phyloP scores from a whole-genome alignment of 2,113 vertebrate species.

The Apteryx mantelli region DNA sequence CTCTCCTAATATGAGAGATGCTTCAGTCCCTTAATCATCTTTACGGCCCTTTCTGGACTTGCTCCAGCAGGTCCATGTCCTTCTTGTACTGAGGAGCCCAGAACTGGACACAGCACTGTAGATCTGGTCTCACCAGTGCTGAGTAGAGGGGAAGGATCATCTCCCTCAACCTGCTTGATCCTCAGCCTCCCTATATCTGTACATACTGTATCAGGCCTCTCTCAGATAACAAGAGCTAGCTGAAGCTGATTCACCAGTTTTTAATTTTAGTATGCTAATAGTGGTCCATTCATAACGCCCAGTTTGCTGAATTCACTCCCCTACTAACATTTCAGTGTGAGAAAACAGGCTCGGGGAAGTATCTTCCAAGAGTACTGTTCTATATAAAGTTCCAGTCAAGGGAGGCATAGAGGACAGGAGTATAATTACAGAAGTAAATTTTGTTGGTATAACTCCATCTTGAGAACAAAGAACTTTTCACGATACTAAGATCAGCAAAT shows the following conservation, averaged over 20 bases:
- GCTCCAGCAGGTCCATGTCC: rapidly evolving
- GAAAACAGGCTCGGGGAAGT: background rate
- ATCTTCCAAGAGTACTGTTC: background rate
- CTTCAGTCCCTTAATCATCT: background rate
- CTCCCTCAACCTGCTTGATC: background rate
- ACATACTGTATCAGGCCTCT: background rate
- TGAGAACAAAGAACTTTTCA: background rate
- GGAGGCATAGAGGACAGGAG: background rate
- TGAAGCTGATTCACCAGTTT: background rate
- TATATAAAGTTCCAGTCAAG: background rate
- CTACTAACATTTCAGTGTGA: background rate
- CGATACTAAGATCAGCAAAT: background rate
- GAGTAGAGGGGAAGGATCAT: background rate
- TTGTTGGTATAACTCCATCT: background rate
- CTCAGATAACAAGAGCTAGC: background rate
- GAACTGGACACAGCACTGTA: background rate
- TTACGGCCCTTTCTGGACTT: rapidly evolving
- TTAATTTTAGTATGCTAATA: background rate
- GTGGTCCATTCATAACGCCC: background rate
- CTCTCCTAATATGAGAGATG: background rate
- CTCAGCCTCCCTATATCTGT: background rate
- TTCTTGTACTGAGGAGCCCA: background rate
- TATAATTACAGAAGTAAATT: background rate
- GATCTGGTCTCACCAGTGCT: background rate
- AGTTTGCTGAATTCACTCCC: background rate